phyloP scores from a whole-genome alignment of 2,888 invertebrate species.

The Coecobrya sp. region DNA sequence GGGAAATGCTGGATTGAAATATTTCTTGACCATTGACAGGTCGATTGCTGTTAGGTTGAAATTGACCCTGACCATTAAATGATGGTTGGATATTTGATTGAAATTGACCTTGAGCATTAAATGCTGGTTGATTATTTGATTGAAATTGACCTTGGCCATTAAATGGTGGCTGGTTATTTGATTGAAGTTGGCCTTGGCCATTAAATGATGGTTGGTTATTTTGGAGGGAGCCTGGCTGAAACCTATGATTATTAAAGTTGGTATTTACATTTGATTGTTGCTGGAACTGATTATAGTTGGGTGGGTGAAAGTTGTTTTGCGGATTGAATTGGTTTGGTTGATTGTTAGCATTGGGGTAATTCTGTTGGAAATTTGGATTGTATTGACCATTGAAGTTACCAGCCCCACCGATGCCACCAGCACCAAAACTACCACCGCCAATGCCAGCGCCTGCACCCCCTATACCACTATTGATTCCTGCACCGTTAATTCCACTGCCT shows the following conservation, averaged over 20 bases:
- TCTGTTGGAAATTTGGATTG: conserved; percentile 35
- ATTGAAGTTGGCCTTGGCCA: neutral
- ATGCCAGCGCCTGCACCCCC: neutral
- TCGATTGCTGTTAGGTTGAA: neutral
- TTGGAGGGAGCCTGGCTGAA: neutral
- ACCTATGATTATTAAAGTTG: neutral
- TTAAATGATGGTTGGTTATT: neutral
- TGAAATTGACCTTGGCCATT: neutral
- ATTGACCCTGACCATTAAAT: neutral
- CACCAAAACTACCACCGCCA: neutral
- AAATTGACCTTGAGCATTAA: neutral
- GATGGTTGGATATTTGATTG: neutral
- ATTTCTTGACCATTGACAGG: neutral
- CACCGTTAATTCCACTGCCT: neutral
- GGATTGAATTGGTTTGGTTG: conserved; percentile 47
- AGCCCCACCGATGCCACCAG: neutral
- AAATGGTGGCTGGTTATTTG: neutral
- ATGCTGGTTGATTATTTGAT: neutral
- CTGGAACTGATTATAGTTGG: conserved; percentile 48
- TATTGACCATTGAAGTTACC: neutral
- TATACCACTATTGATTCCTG: no score
- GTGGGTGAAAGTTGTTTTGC: neutral
- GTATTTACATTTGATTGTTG: no score
- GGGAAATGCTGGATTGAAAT: neutral
- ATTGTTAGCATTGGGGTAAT: neutral